Percentiles rank a stretch among this genome's conserved stretches.
These are phyloP conservation scores for Chymomyza procnemis DNA, from an alignment of 2,888 invertebrate species.

Conservation along the genomic window DNA sequence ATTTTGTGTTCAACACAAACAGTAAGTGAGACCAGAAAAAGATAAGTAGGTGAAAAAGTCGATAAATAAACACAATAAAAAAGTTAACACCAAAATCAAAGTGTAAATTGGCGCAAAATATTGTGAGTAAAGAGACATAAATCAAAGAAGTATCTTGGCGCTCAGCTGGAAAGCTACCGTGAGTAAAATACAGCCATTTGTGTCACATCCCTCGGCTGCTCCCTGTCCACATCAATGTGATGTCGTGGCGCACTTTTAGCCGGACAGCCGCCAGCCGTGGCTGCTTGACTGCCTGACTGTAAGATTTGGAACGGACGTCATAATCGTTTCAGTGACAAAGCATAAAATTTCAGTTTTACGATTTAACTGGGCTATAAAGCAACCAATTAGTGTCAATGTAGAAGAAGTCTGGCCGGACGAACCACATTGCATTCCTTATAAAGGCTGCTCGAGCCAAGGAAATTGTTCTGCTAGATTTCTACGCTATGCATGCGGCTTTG, in stretches of 20 bases:
- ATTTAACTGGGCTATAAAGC: constrained; percentile 71
- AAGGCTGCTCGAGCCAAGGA: not conserved
- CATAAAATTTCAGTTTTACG: constrained; percentile 75
- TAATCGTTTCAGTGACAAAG: constrained; percentile 71
- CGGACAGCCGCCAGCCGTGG: constrained; percentile 10
- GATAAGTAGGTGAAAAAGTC: constrained; percentile 53
- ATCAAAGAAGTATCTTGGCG: constrained; percentile 41
- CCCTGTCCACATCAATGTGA: not conserved
- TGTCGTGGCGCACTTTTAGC: constrained; percentile 23
- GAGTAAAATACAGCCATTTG: constrained; percentile 24
- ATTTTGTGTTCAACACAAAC: not conserved
- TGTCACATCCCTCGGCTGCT: not conserved
- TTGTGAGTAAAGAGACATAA: constrained; percentile 58
- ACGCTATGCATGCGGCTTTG: constrained; percentile 30
- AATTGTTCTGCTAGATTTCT: not conserved
- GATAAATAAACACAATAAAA: constrained; percentile 42
- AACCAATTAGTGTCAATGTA: constrained; percentile 73
- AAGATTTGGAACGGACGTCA: constrained; percentile 63
- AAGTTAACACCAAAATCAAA: constrained; percentile 60
- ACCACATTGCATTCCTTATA: constrained; percentile 21
- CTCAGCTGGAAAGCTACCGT: constrained; percentile 42
- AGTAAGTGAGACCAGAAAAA: constrained; percentile 9
- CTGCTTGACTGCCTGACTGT: not conserved
- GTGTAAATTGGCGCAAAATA: constrained; percentile 59
- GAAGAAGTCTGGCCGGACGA: constrained; percentile 33